Conservation (phyloP, 2,888 invertebrate genomes). For the Phlogophora meticulosa region DNA sequence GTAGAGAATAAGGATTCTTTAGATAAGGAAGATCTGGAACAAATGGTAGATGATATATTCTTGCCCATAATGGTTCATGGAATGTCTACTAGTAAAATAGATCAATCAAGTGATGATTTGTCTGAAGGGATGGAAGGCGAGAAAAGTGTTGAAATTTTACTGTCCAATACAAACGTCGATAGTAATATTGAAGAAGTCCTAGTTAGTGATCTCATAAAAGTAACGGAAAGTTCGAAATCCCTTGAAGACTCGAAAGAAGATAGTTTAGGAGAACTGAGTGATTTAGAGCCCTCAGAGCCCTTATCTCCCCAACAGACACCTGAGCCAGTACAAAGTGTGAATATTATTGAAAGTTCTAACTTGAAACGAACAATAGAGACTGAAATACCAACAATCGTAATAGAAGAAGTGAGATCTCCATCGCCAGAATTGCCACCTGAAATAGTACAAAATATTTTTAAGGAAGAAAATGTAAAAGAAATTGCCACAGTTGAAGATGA, state of each 20-base stretch:
- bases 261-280: constrained; percentile 55
- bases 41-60: constrained; percentile 67
- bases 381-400: constrained; percentile 61
- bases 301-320: constrained; percentile 66
- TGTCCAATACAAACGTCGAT: constrained; percentile 40
- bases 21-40: constrained; percentile 58
- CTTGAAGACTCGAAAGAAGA: constrained; percentile 45
- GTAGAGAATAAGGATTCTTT: constrained; percentile 71
- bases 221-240: constrained; percentile 51
- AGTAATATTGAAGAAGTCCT: constrained; percentile 61
- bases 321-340: constrained; percentile 78
- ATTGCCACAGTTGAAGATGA: constrained; percentile 38
- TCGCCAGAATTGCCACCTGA: constrained; percentile 77
- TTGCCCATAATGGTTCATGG: constrained; percentile 69
- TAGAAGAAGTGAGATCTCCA: constrained; percentile 62
- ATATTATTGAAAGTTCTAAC: constrained; percentile 56
- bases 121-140: constrained; percentile 36
- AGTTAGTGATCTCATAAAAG: constrained; percentile 67
- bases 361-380: constrained; percentile 57
- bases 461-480: constrained; percentile 59
- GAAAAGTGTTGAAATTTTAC: constrained; percentile 30
- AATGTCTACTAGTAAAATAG: constrained; percentile 57
- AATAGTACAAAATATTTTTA: constrained; percentile 83
- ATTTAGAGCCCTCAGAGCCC: constrained; percentile 50
- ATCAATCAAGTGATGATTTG: constrained; percentile 53